A percentile compares a stretch with the other conserved stretches of the same genome.
phyloP scores from a whole-genome alignment of 2,888 invertebrate species.

The Sepiola atlantica region DNA sequence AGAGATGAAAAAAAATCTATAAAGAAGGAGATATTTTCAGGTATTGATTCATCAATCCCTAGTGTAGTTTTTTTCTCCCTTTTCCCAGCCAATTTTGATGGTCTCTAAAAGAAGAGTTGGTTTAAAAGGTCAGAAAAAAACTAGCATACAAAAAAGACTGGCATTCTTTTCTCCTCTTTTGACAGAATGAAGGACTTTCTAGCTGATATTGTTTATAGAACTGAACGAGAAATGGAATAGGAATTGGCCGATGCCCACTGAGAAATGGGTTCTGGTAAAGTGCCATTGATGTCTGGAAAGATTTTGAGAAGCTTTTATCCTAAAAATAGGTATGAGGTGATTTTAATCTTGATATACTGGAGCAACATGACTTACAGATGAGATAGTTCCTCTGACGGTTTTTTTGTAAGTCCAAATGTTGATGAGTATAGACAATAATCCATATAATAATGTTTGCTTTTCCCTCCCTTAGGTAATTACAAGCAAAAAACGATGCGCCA shows the following conservation, averaged over 20 bases:
- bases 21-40: neutral
- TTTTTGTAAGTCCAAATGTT: too few relatives aligned
- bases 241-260: neutral
- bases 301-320: neutral
- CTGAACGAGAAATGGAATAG: neutral
- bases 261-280: neutral
- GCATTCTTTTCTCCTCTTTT: neutral
- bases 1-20: too few relatives aligned
- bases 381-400: too few relatives aligned
- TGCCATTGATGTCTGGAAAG: slow-evolving; percentile 12
- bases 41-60: neutral
- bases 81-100: neutral
- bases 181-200: neutral
- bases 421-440: too few relatives aligned
- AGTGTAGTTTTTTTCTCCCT: neutral
- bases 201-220: neutral
- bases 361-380: too few relatives aligned
- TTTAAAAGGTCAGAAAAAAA: neutral
- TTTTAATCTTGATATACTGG: neutral
- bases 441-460: too few relatives aligned
- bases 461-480: too few relatives aligned
- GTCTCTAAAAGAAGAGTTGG: neutral
- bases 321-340: neutral
- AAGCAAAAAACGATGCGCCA: too few relatives aligned
- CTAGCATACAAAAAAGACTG: neutral